Percentiles rank a stretch among this genome's conserved stretches.
These are phyloP conservation scores for Escarpia spicata DNA, from an alignment of 2,888 invertebrate species.

Conservation along the genomic window DNA sequence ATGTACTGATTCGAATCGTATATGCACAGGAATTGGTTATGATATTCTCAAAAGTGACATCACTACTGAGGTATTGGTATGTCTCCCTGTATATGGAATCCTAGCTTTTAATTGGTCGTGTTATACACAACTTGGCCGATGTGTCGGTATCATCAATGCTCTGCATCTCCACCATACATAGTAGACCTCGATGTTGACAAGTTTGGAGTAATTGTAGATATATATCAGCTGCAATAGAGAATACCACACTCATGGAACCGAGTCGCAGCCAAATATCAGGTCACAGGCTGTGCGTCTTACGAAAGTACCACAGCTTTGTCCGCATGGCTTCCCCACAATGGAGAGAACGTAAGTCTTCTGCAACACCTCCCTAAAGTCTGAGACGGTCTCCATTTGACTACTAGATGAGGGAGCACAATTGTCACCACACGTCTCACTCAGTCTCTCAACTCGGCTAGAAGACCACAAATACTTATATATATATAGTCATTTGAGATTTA, in stretches of 20 bases:
- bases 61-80: too few species aligned
- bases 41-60: too few species aligned
- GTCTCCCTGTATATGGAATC: too few species aligned
- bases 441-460: too few species aligned
- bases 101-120: not conserved
- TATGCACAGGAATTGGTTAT: too few species aligned
- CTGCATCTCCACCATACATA: not conserved
- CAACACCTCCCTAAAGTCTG: not conserved
- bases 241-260: not conserved
- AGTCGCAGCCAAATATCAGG: not conserved
- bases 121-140: not conserved
- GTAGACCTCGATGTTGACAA: not conserved
- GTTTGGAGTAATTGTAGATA: not conserved
- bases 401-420: too few species aligned
- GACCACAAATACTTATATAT: too few species aligned
- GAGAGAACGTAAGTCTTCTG: not conserved
- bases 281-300: not conserved
- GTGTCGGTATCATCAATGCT: not conserved
- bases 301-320: too few species aligned
- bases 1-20: too few species aligned
- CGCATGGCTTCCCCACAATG: too few species aligned
- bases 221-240: not conserved
- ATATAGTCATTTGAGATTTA: too few species aligned
- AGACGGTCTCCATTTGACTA: not conserved
- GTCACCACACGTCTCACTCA: not conserved